Base-by-base conservation (phyloP, 2,888 invertebrate genomes). In the Sthenelais limicola region DNA sequence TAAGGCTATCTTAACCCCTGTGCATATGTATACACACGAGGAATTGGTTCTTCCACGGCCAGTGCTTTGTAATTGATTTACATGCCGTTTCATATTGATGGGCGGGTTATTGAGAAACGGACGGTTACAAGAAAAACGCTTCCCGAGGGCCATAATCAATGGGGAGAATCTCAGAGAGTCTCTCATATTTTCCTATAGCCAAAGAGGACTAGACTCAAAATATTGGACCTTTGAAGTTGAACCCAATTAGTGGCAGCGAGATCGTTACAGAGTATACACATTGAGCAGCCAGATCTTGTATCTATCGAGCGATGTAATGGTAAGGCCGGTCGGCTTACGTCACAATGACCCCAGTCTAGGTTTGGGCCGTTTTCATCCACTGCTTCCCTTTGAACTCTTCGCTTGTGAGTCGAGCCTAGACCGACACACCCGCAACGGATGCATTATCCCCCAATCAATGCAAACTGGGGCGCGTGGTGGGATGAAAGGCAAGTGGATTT, bases 141-240 rank as follows among this genome's bases (percentile, higher is more conserved):
- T n/a, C n/a, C n/a, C n/a, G n/a, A n/a, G n/a, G n/a, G n/a, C n/a
- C n/a, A n/a, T n/a, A n/a, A n/a, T n/a, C n/a, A n/a, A n/a, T n/a
- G n/a, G n/a, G n/a, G n/a, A n/a, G n/a, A n/a, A n/a, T n/a, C n/a
- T n/a, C n/a, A n/a, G n/a, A n/a, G n/a, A n/a, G n/a, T n/a, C n/a
- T n/a, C n/a, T n/a, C n/a, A n/a, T n/a, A n/a, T n/a, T n/a, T n/a
- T n/a, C n/a, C n/a, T n/a, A n/a, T n/a, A n/a, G n/a, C n/a, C n/a
- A n/a, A n/a, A n/a, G n/a, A n/a, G n/a, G n/a, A n/a, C n/a, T n/a
- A n/a, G n/a, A n/a, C n/a, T n/a, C n/a, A n/a, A n/a, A n/a, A n/a
- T n/a, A n/a, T n/a, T n/a, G n/a, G n/a, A 26, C 32, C 56, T 24
- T 56, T 56, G 56, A 56, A 56, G 56, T 56, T 56, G 56, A 28